Percentiles rank a stretch among this genome's conserved stretches.
phyloP scores from a whole-genome alignment of 2,888 invertebrate species.

The Gerris lacustris region DNA sequence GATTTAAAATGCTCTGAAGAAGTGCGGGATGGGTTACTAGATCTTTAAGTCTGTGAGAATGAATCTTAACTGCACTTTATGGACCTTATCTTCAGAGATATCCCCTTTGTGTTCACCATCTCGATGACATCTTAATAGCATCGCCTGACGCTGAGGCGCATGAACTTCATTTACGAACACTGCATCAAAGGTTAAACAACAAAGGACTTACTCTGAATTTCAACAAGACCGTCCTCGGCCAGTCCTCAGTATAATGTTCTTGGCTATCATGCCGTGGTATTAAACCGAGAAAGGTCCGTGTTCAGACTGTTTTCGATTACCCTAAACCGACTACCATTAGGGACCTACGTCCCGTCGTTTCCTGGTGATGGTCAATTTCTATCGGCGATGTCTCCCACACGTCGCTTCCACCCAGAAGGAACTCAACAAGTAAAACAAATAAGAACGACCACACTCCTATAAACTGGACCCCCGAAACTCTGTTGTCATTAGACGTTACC shows the following conservation, averaged over 20 bases:
- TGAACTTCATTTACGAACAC: not conserved
- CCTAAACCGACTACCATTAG: conserved; percentile 6
- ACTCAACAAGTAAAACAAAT: conserved; percentile 22
- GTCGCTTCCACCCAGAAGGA: conserved; percentile 21
- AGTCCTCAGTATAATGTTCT: not conserved
- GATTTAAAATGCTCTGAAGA: no score
- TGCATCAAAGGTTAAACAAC: not conserved
- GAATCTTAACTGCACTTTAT: conserved; percentile 29
- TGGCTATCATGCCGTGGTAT: not conserved
- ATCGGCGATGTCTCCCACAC: conserved; percentile 18
- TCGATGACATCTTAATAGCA: conserved; percentile 30
- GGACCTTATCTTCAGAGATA: conserved; percentile 24
- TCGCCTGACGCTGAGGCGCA: conserved; percentile 7
- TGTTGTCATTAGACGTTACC: conserved; percentile 24
- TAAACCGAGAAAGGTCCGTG: not conserved
- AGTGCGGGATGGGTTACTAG: no score
- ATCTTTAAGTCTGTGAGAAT: conserved; percentile 24
- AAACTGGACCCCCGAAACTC: conserved; percentile 22
- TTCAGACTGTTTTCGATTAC: conserved; percentile 5
- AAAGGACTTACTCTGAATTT: not conserved
- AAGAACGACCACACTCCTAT: conserved; percentile 26
- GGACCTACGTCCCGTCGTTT: conserved; percentile 17
- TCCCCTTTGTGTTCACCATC: conserved; percentile 27
- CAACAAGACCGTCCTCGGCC: not conserved
- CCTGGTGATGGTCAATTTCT: conserved; percentile 19